Evolutionary conservation across 1,140 invertebrate species (phyloP).

Genomic region (Magallana gigas): DNA sequence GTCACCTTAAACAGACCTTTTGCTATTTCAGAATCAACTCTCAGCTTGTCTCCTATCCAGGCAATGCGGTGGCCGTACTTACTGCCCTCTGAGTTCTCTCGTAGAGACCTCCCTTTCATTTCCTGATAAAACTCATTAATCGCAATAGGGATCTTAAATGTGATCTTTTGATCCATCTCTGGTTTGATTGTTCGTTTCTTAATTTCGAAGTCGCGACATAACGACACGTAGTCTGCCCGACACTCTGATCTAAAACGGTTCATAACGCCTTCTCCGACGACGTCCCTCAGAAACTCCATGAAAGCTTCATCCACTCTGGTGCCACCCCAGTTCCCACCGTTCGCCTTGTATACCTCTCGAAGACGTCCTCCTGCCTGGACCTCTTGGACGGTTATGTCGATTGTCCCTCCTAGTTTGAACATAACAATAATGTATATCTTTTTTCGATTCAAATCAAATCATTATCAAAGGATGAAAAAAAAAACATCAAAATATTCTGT

Average conservation of each 20-base stretch:
- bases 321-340: constrained; percentile 82
- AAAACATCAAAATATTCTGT: not conserved
- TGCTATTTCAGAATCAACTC: constrained; percentile 58
- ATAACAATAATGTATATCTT: not conserved
- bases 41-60: constrained; percentile 57
- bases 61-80: constrained; percentile 48
- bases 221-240: constrained; percentile 45
- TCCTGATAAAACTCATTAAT: constrained; percentile 46
- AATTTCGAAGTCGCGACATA: constrained; percentile 56
- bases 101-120: constrained; percentile 16
- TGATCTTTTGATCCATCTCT: constrained; percentile 33
- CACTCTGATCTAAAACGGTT: constrained; percentile 26
- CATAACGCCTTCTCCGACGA: constrained; percentile 46
- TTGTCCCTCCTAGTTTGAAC: constrained; percentile 80
- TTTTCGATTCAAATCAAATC: too few relatives aligned
- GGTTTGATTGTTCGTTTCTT: constrained; percentile 50
- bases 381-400: constrained; percentile 84
- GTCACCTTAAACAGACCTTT: constrained; percentile 53
- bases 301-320: constrained; percentile 54
- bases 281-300: constrained; percentile 38
- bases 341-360: constrained; percentile 82
- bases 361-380: constrained; percentile 79
- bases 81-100: not conserved
- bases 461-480: not conserved
- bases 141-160: constrained; percentile 44